Evolutionary conservation across 2,113 vertebrate species (phyloP), one percentile per base, ranked within the genome.

Genomic region (Neolamprologus modestus): DNA sequence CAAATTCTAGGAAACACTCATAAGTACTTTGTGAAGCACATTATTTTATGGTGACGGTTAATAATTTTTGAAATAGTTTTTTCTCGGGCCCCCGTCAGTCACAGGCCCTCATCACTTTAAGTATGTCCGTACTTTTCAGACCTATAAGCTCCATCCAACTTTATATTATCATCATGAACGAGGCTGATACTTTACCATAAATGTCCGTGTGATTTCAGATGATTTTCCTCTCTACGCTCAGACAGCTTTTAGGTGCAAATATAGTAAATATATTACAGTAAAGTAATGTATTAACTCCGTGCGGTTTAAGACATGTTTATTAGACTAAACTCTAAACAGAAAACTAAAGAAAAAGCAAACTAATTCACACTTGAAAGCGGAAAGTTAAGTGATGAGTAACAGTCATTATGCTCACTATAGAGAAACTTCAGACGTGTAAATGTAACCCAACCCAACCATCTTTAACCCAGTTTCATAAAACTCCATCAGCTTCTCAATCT

Each of bases 41-140:
- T 63, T n/a, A 63, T 63, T 63, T 63, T 63, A n/a, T 1, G 0
- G 17, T 63, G 59, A 35, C 9, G 0, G 31, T 63, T 63, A 5
- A 63, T 63, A 0, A 63, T 35, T 63, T 63, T 63, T 63, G 0
- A 1, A 63, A 35, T n/a, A 0, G 6, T 19, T 35, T 63, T 3
- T 35, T 63, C 31, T 19, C 1, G 3, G 17, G 6, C 31, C 31
- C 59, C 59, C 0, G 59, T 63, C 17, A 63, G 31, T 63, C 31
- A 63, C 59, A 11, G 31, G 31, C 31, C 28, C 28, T 63, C 59
- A 7, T 63, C 28, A 63, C 59, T 61, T 33, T 63, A 2, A 35
- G 59, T n/a, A 11, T n/a, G 31, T 63, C 28, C 16, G 0, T 3
- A 63, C 31, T 35, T 0, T 35, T 66, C 61, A 66, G 61, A 35